phyloP scores from a whole-genome alignment of 2,888 invertebrate species.

The Drosophila meridiana region DNA sequence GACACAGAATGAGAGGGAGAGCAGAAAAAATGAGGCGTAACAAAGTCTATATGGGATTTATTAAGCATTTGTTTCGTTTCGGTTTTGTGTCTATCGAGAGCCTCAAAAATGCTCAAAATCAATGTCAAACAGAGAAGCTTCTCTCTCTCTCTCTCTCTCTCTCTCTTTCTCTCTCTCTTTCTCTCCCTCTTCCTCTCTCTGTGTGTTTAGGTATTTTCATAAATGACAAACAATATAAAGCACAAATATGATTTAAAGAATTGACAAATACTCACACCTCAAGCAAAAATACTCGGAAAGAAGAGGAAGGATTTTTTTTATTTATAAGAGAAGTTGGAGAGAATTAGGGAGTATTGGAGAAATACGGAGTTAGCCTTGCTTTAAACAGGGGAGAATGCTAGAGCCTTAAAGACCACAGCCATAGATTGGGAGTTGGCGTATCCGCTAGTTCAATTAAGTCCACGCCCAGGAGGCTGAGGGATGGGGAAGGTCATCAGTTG shows the following conservation, averaged over 20 bases:
- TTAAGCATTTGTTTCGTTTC: slow-evolving; percentile 61
- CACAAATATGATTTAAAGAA: not conserved
- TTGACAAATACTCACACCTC: not conserved
- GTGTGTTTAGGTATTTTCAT: slow-evolving; percentile 37
- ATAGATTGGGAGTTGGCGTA: no score
- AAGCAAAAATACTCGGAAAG: not conserved
- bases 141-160: no score
- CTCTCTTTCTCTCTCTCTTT: no score
- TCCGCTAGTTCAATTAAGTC: no score
- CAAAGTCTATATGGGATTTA: slow-evolving; percentile 50
- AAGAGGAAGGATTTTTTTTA: not conserved
- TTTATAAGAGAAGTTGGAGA: no score
- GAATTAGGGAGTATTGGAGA: not conserved
- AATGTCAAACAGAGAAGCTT: not conserved
- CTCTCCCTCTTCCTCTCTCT: not conserved
- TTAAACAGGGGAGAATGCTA: no score
- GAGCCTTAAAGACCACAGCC: no score
- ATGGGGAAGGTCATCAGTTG: no score
- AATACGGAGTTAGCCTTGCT: no score
- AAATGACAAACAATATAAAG: slow-evolving; percentile 54
- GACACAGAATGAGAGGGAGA: not conserved
- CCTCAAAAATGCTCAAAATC: slow-evolving; percentile 14
- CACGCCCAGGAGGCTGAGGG: no score
- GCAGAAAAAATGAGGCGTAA: slow-evolving; percentile 23
- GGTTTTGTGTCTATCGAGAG: slow-evolving; percentile 11